phyloP scores from a whole-genome alignment of 2,888 invertebrate species.

The Lucinisca nassula region DNA sequence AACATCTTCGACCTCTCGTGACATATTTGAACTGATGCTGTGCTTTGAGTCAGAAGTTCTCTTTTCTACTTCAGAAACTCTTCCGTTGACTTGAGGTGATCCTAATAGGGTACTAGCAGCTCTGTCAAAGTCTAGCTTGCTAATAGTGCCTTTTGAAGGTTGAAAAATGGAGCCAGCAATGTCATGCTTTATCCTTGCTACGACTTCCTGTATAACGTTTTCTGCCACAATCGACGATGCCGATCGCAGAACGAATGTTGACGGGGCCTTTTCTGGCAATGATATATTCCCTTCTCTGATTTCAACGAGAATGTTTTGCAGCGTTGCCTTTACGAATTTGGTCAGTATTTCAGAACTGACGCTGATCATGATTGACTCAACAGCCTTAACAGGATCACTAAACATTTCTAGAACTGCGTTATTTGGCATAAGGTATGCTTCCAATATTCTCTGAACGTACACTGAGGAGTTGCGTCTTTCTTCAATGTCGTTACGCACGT shows the following conservation, averaged over 20 bases:
- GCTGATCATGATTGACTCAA: conserved; percentile 65
- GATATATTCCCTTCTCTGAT: conserved; percentile 51
- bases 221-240: conserved; percentile 68
- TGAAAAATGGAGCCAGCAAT: conserved; percentile 33
- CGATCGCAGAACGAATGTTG: conserved; percentile 53
- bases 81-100: conserved; percentile 17
- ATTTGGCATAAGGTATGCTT: conserved; percentile 46
- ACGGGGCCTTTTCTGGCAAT: conserved; percentile 33
- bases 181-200: conserved; percentile 56
- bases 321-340: conserved; percentile 70
- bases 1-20: conserved; percentile 66
- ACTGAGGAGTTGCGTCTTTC: conserved; percentile 32
- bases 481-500: conserved; percentile 39
- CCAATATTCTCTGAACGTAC: conserved; percentile 55
- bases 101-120: conserved; percentile 53
- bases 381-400: conserved; percentile 62
- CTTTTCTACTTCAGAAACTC: background rate
- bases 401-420: conserved; percentile 22
- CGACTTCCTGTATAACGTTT: conserved; percentile 62
- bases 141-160: conserved; percentile 28
- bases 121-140: conserved; percentile 57
- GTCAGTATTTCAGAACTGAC: conserved; percentile 70
- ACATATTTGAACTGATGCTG: conserved; percentile 47
- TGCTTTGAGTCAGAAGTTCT: background rate
- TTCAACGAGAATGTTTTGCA: conserved; percentile 68